phyloP scores from a whole-genome alignment of 2,113 vertebrate genomes.

The Scytalopus superciliaris region DNA sequence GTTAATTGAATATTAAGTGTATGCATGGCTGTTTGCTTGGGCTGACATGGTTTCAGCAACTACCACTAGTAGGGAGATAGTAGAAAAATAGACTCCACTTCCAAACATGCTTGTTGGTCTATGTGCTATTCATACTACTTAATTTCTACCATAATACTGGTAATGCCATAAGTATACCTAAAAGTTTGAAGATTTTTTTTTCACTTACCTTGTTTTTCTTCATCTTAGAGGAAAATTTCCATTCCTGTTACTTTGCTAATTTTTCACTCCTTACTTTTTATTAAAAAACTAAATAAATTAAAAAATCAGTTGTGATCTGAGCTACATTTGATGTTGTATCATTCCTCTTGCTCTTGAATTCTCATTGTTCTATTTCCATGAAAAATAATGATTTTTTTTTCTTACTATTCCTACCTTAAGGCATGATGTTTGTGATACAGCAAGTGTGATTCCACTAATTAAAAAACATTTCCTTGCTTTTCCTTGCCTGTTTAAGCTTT shows the following conservation, averaged over 20 bases:
- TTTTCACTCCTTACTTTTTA: neutral
- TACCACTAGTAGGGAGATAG: neutral
- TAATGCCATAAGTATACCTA: neutral
- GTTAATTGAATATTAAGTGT: neutral
- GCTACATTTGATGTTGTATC: neutral
- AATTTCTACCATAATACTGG: accelerated
- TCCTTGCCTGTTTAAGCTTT: conserved; percentile 30
- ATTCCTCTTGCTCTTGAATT: neutral
- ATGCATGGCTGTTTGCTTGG: neutral
- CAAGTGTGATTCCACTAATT: neutral
- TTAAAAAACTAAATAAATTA: accelerated
- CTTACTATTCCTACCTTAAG: neutral
- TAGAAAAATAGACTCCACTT: neutral
- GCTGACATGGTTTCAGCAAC: accelerated
- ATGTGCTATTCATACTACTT: accelerated
- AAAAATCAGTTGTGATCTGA: neutral
- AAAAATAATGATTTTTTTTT: neutral
- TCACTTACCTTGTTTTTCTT: neutral
- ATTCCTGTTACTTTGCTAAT: neutral
- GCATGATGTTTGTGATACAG: neutral
- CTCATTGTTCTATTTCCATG: neutral
- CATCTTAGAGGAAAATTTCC: neutral
- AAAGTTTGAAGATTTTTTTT: neutral
- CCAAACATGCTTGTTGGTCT: accelerated
- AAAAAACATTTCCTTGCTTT: neutral